phyloP scores from a whole-genome alignment of 35 echinoderm and acorn worm species.

The Nesometra sesokonis region DNA sequence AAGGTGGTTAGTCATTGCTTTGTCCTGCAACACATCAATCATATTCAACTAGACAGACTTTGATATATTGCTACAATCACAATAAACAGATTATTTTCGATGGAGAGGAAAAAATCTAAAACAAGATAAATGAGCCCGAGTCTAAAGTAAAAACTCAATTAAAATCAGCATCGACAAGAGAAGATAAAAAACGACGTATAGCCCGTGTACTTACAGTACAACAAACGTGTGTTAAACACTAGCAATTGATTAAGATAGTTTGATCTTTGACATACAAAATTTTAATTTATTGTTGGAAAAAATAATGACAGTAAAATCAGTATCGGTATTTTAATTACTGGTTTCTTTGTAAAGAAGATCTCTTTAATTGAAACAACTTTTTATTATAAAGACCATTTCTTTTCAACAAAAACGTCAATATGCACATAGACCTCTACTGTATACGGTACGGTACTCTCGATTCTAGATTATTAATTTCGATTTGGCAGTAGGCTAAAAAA shows the following conservation, averaged over 20 bases:
- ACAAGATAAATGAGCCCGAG: not conserved
- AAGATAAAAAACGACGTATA: not conserved
- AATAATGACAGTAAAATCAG: too few species aligned
- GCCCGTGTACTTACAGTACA: not conserved
- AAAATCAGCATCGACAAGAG: not conserved
- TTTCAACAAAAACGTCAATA: too few species aligned
- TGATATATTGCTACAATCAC: not conserved
- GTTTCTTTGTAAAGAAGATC: too few species aligned
- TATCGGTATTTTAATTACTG: too few species aligned
- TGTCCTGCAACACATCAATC: not conserved
- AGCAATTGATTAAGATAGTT: not conserved
- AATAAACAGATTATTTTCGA: slow-evolving; percentile 1
- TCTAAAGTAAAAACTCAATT: not conserved
- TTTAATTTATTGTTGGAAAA: too few species aligned
- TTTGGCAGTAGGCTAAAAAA: too few species aligned
- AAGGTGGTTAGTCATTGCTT: not conserved
- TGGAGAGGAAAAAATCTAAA: not conserved
- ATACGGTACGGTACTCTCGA: too few species aligned
- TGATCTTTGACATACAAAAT: not conserved
- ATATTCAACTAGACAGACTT: not conserved
- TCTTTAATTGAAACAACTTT: too few species aligned
- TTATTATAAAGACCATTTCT: too few species aligned
- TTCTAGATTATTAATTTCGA: too few species aligned
- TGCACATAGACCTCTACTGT: too few species aligned
- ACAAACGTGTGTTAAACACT: not conserved